Evolutionary conservation across 2,113 vertebrate genomes (phyloP), one percentile per base, ranked within the genome.

Genomic region (Tragelaphus scriptus): DNA sequence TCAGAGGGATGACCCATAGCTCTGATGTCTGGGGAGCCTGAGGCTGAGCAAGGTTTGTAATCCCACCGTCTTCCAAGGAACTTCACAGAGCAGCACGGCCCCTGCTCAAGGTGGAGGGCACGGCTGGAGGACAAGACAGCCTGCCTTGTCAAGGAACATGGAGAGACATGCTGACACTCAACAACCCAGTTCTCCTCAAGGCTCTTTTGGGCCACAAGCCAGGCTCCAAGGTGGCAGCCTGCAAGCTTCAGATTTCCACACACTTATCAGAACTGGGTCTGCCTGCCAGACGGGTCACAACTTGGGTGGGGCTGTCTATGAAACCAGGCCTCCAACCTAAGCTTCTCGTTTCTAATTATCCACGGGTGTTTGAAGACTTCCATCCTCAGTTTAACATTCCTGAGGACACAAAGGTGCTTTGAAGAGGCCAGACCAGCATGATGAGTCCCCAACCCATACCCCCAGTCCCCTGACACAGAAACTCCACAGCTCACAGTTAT

Each of bases 401-500:
- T 47, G 61, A 51, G 47, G 49, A 30, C 1, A 17, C 47, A 63
- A 30, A 88, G 55, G 59, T 81, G 56, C 51, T 84, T 77, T 23
- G 11, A 23, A 55, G 77, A 90, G 77, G 36, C 77, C 61, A 59
- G 51, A 80, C 5, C 25, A 36, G 77, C 75, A 36, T 92, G 79
- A 81, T 30, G 32, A 36, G 17, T 88, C 23, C 36, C 79, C 59
- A 84, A n/a, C 7, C 85, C 63, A 36, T 30, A 49, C 21, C 23
- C 21, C 36, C 1, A 17, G n/a, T 40, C 44, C 53, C 59, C 6
- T 19, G 25, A 71, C 58, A 91, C 6, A 95, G 21, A n/a, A 88
- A 97, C 63, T 59, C 85, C 93, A 96, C 14, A 86, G 30, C 55
- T 84, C 40, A 71, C 11, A 14, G 1, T 96, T 98, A 98, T 99